Conservation (phyloP, 1,140 invertebrate species). For the Zaprionus nigranus region DNA sequence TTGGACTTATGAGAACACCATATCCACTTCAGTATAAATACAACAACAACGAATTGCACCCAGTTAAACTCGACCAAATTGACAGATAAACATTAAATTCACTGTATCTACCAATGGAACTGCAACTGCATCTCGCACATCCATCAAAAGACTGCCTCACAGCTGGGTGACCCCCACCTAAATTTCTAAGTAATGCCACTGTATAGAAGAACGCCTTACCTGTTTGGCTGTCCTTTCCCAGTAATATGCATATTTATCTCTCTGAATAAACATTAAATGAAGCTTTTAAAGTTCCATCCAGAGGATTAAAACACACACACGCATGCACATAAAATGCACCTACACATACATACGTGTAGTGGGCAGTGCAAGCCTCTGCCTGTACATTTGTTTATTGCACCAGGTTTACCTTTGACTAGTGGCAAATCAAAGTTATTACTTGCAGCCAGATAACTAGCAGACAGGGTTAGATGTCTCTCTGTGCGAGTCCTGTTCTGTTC, state of each 20-base stretch:
- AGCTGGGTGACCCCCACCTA: not conserved
- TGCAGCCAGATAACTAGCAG: not conserved
- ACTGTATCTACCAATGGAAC: constrained; percentile 13
- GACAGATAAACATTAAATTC: constrained; percentile 6
- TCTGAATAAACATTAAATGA: not conserved
- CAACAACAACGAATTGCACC: not conserved
- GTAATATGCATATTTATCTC: not conserved
- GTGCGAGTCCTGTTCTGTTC: too few species aligned
- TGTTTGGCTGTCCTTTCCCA: not conserved
- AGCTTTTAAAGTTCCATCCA: not conserved
- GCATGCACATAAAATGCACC: too few species aligned
- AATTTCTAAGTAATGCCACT: not conserved
- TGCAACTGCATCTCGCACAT: not conserved
- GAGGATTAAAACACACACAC: too few species aligned
- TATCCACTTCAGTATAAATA: not conserved
- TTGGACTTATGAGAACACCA: not conserved
- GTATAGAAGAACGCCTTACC: not conserved
- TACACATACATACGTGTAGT: too few species aligned
- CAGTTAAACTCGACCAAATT: not conserved
- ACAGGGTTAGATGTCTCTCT: too few species aligned
- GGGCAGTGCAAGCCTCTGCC: too few species aligned
- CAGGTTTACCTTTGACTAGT: not conserved
- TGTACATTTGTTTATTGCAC: not conserved
- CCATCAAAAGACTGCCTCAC: constrained; percentile 15
- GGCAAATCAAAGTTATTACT: not conserved